Evolutionary conservation across 1,140 invertebrate species (phyloP).

Genomic region (Protaetia brevitarsis): DNA sequence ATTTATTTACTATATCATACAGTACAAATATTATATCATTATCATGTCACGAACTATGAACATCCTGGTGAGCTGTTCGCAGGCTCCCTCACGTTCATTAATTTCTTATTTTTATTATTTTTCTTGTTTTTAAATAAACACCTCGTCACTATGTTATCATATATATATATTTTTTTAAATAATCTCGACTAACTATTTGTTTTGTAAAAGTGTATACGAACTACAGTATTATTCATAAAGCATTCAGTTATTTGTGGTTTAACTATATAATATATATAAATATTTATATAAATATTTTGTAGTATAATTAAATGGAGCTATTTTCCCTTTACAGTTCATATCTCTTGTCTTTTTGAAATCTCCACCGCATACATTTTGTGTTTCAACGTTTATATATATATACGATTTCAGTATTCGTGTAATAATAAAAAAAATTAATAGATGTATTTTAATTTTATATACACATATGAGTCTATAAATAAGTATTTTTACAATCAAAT

Average conservation of each 20-base stretch:
- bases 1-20: not conserved
- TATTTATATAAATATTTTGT: slow-evolving; percentile 47
- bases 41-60: slow-evolving; percentile 5
- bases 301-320: slow-evolving; percentile 34
- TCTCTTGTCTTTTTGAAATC: not conserved
- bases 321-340: no score
- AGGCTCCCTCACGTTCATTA: not conserved
- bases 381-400: no score
- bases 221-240: slow-evolving; percentile 49
- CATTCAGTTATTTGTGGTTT: slow-evolving; percentile 48
- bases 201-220: slow-evolving; percentile 49
- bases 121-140: slow-evolving; percentile 35
- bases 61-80: no score
- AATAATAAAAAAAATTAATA: no score
- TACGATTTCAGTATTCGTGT: no score
- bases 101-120: not conserved
- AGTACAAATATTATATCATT: slow-evolving; percentile 14
- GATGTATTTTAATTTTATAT: no score
- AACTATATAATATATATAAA: slow-evolving; percentile 36
- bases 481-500: no score
- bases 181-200: slow-evolving; percentile 45
- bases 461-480: no score
- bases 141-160: slow-evolving; percentile 38
- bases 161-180: slow-evolving; percentile 30
- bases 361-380: not conserved